Evolutionary conservation across 2,797 vertebrate genomes (phyloP).

Genomic region (Tokudaia muenninki): DNA sequence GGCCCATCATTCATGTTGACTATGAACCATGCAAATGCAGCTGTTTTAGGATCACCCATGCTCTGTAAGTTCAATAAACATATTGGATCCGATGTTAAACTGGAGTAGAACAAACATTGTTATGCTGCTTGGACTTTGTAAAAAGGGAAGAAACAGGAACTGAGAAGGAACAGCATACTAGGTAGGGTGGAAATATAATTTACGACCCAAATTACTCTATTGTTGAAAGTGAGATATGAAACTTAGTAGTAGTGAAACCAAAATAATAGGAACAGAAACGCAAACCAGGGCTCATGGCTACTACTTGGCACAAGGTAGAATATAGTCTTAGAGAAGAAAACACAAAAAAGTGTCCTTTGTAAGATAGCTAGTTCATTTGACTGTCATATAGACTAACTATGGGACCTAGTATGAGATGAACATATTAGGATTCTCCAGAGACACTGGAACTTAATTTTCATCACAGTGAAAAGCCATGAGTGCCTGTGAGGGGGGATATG

Average conservation of each 20-base stretch:
- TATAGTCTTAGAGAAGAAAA: neutral
- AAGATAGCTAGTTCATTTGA: neutral
- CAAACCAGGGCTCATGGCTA: neutral
- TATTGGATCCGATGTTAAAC: neutral
- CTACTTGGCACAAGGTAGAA: neutral
- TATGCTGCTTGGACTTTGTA: neutral
- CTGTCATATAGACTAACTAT: neutral
- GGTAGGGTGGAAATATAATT: neutral
- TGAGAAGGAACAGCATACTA: neutral
- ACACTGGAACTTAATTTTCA: constrained; percentile 7
- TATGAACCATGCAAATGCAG: neutral
- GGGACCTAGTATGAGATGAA: neutral
- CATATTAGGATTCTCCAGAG: neutral
- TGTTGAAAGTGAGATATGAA: neutral
- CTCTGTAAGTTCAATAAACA: neutral
- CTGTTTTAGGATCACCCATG: neutral
- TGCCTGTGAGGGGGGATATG: neutral
- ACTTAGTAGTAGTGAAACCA: neutral
- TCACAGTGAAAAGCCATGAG: neutral
- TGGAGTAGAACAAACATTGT: neutral
- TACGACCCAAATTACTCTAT: neutral
- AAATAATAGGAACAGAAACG: neutral
- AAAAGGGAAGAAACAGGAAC: neutral
- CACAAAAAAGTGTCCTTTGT: neutral
- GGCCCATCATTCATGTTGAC: neutral